Evolutionary conservation across 1,140 invertebrate species (phyloP).

Genomic region (Leptopilina clavipes): DNA sequence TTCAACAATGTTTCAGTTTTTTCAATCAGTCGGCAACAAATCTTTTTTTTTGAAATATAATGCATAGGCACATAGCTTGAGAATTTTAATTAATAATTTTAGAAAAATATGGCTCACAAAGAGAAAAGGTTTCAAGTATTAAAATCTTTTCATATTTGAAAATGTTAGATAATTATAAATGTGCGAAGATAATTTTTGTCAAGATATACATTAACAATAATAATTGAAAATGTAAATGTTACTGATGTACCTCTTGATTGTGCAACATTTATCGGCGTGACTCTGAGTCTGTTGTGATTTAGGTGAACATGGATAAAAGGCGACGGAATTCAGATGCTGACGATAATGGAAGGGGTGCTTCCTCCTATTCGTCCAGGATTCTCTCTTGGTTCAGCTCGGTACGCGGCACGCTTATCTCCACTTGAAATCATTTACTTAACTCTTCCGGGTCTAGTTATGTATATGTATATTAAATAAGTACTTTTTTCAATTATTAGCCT

Average conservation of each 20-base stretch:
- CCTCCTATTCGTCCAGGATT: conserved; percentile 73
- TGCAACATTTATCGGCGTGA: conserved; percentile 8
- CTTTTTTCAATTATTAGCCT: background rate
- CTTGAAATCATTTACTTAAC: conserved; percentile 73
- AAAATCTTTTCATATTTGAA: no score
- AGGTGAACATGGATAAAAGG: conserved; percentile 74
- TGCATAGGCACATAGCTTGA: no score
- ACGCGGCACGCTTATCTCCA: conserved; percentile 72
- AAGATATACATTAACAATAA: background rate
- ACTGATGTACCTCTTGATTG: background rate
- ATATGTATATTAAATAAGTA: conserved; percentile 43
- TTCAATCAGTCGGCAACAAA: no score
- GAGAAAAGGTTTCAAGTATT: no score
- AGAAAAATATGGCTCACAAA: no score
- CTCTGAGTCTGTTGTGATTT: conserved; percentile 69
- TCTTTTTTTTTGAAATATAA: no score
- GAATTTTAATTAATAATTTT: no score
- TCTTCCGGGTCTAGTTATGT: conserved; percentile 45
- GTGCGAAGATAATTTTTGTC: no score
- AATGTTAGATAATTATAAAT: no score
- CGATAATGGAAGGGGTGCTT: conserved; percentile 67
- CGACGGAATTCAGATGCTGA: conserved; percentile 70
- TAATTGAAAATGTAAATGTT: conserved; percentile 4
- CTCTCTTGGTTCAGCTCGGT: conserved; percentile 75
- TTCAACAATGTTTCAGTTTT: no score